Conservation (phyloP, 2,888 invertebrate genomes). For the Apodemia zela region DNA sequence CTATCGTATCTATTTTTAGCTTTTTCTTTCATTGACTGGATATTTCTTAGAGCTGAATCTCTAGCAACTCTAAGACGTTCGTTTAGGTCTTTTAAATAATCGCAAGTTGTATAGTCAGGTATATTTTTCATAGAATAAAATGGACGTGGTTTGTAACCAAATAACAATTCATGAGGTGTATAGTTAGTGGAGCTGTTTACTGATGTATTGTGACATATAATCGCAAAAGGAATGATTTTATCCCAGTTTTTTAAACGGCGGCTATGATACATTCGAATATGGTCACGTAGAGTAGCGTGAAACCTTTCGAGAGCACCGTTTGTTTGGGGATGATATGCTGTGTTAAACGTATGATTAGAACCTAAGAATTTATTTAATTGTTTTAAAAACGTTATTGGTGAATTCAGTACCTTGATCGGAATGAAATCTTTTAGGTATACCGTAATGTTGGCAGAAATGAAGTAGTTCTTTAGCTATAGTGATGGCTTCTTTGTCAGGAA, state of each 20-base stretch:
- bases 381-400: slow-evolving; percentile 38
- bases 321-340: slow-evolving; percentile 42
- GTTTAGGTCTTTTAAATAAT: slow-evolving; percentile 39
- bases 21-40: slow-evolving; percentile 39
- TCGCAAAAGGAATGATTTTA: slow-evolving; percentile 41
- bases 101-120: slow-evolving; percentile 34
- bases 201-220: slow-evolving; percentile 43
- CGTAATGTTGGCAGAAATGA: slow-evolving; percentile 42
- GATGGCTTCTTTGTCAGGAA: slow-evolving; percentile 40
- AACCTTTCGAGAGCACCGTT: slow-evolving; percentile 41
- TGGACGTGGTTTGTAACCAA: slow-evolving; percentile 40
- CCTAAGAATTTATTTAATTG: slow-evolving; percentile 41
- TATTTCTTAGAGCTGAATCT: slow-evolving; percentile 34
- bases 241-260: slow-evolving; percentile 37
- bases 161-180: slow-evolving; percentile 41
- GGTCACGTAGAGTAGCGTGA: slow-evolving; percentile 40
- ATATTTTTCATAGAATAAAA: slow-evolving; percentile 36
- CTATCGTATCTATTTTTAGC: slow-evolving; percentile 39
- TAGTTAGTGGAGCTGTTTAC: slow-evolving; percentile 38
- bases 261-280: slow-evolving; percentile 40
- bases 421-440: slow-evolving; percentile 41
- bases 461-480: slow-evolving; percentile 40
- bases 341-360: slow-evolving; percentile 38
- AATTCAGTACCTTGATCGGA: slow-evolving; percentile 45
- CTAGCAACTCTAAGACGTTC: slow-evolving; percentile 34